A percentile compares a stretch with the other conserved stretches of the same genome.
These are phyloP conservation scores for Varecia variegata DNA, from an alignment of 2,797 vertebrate species.

Conservation along the genomic window DNA sequence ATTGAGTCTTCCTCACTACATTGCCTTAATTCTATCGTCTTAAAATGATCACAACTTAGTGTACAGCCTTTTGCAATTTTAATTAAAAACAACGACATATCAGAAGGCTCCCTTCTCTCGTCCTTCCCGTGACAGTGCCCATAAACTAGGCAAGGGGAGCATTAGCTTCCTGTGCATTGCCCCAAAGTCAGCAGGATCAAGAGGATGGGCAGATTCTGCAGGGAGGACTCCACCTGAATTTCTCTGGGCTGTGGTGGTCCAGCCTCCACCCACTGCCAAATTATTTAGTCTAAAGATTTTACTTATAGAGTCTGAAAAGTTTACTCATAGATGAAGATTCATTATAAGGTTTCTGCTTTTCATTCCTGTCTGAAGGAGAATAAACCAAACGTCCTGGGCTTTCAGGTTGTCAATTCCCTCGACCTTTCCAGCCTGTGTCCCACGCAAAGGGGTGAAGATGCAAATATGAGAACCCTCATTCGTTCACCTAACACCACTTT, in stretches of 20 bases:
- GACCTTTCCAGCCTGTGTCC: neutral
- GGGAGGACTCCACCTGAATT: neutral
- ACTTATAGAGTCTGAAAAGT: neutral
- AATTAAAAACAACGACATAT: neutral
- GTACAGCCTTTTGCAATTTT: neutral
- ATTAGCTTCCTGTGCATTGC: too few relatives aligned
- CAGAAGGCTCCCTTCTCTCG: neutral
- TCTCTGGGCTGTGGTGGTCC: neutral
- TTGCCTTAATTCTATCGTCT: neutral
- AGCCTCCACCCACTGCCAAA: neutral
- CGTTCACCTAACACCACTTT: too few relatives aligned
- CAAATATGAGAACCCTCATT: accelerated
- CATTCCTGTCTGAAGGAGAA: neutral
- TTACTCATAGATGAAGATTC: neutral
- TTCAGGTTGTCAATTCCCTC: neutral
- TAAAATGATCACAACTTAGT: neutral
- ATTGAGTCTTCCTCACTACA: neutral
- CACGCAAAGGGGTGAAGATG: neutral
- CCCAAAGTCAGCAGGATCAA: neutral
- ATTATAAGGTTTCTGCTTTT: neutral
- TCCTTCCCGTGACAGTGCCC: neutral
- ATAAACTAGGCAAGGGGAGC: neutral
- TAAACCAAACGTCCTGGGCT: neutral
- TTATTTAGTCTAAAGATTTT: neutral
- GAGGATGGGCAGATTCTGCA: neutral